These are phyloP conservation scores for Ceyx margarethae DNA, from an alignment of 2,113 vertebrate species.

Conservation along the genomic window DNA sequence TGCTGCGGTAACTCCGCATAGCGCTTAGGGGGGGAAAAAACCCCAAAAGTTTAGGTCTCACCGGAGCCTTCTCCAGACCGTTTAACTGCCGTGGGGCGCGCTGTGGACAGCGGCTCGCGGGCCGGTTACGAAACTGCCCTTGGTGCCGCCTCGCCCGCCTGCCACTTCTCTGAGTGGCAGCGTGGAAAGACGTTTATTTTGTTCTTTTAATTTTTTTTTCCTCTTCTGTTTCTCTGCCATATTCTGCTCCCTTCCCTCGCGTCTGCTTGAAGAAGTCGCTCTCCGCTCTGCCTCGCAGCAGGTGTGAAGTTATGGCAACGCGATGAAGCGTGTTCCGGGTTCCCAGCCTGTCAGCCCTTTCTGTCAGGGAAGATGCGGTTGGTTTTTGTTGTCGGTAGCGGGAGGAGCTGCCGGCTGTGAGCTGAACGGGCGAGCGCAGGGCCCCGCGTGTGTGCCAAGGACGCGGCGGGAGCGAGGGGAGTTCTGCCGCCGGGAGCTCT, in stretches of 20 bases:
- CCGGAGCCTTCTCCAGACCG: neutral
- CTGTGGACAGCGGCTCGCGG: neutral
- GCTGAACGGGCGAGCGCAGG: neutral
- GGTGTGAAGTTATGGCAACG: neutral
- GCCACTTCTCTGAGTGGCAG: neutral
- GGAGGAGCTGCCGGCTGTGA: neutral
- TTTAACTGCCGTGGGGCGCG: too few species aligned
- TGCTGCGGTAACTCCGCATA: neutral
- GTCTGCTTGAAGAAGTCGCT: neutral
- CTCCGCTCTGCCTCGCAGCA: neutral
- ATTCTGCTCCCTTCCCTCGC: neutral
- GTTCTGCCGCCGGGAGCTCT: neutral
- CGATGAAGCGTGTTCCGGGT: neutral
- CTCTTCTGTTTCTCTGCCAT: neutral
- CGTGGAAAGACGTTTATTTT: neutral
- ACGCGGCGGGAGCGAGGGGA: neutral
- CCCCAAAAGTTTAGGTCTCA: neutral
- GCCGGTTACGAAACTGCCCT: neutral
- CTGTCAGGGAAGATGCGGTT: neutral
- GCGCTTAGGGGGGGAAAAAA: neutral
- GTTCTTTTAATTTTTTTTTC: neutral
- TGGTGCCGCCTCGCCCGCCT: neutral
- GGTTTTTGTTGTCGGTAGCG: neutral
- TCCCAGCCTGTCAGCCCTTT: neutral
- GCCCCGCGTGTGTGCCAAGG: neutral